Conservation (phyloP, 1,140 invertebrate genomes). For the Cyclargus thomasi region DNA sequence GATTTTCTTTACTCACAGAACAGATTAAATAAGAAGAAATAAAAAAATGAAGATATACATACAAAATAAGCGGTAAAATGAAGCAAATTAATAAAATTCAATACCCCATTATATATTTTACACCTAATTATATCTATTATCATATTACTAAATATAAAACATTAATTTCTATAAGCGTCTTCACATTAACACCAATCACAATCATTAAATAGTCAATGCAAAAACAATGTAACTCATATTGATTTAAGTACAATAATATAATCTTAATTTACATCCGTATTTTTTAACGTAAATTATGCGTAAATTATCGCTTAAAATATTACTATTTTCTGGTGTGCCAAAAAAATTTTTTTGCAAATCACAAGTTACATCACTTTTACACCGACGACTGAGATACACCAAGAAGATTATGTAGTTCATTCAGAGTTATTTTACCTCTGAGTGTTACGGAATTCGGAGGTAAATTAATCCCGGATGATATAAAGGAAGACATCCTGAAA, state of each 20-base stretch:
- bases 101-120: neutral
- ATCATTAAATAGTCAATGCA: constrained; percentile 31
- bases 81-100: neutral
- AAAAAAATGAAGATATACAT: neutral
- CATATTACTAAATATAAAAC: constrained; percentile 31
- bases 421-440: no score
- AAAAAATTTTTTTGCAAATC: neutral
- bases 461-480: no score
- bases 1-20: no score
- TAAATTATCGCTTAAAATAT: no score
- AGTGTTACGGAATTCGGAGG: no score
- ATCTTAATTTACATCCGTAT: no score
- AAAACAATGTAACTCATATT: constrained; percentile 19
- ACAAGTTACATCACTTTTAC: neutral
- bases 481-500: neutral
- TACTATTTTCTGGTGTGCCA: no score
- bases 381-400: neutral
- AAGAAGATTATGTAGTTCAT: neutral
- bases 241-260: neutral
- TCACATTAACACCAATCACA: constrained; percentile 54
- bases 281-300: no score
- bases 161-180: constrained; percentile 58
- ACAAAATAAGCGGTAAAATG: neutral
- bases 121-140: constrained; percentile 13
- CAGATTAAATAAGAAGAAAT: no score